Percentiles rank a stretch among this genome's conserved stretches.
Evolutionary conservation across 2,113 vertebrate genomes (phyloP).

Genomic region (Agelaius phoeniceus): DNA sequence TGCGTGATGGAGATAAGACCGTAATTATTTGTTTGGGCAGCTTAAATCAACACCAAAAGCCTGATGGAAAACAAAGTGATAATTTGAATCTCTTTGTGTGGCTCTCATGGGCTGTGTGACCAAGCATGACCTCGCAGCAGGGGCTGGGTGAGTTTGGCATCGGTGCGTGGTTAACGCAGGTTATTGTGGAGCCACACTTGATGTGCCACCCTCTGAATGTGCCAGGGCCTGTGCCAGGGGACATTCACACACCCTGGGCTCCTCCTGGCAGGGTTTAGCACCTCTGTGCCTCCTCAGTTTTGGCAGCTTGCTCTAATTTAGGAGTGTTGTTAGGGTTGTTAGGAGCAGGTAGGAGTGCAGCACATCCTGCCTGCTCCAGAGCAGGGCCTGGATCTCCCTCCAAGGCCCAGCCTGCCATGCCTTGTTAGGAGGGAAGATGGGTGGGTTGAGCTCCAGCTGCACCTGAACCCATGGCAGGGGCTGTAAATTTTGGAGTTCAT

Average conservation of each 20-base stretch:
- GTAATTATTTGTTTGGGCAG: slow-evolving; percentile 78
- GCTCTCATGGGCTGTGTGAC: slow-evolving; percentile 54
- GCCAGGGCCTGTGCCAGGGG: background rate
- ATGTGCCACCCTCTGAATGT: fast-evolving
- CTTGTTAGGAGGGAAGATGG: background rate
- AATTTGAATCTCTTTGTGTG: slow-evolving; percentile 56
- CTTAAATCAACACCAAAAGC: slow-evolving; percentile 72
- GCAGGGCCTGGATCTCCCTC: fast-evolving
- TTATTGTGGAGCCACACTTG: background rate
- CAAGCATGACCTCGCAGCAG: background rate
- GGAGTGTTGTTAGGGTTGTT: fast-evolving
- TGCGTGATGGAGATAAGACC: slow-evolving; percentile 77
- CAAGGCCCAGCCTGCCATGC: background rate
- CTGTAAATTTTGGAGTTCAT: slow-evolving; percentile 39
- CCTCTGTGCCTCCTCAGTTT: fast-evolving
- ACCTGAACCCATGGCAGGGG: background rate
- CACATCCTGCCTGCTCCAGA: fast-evolving
- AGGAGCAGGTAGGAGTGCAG: background rate
- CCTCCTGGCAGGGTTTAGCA: background rate
- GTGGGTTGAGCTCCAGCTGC: background rate
- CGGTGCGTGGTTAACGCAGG: background rate
- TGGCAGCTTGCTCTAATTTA: fast-evolving
- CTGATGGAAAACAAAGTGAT: slow-evolving; percentile 65
- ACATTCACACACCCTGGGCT: fast-evolving
- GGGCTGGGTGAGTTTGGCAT: background rate